Evolutionary conservation across 2,888 invertebrate species (phyloP), one percentile per base, ranked within the genome.

Genomic region (Drosophila picticornis): DNA sequence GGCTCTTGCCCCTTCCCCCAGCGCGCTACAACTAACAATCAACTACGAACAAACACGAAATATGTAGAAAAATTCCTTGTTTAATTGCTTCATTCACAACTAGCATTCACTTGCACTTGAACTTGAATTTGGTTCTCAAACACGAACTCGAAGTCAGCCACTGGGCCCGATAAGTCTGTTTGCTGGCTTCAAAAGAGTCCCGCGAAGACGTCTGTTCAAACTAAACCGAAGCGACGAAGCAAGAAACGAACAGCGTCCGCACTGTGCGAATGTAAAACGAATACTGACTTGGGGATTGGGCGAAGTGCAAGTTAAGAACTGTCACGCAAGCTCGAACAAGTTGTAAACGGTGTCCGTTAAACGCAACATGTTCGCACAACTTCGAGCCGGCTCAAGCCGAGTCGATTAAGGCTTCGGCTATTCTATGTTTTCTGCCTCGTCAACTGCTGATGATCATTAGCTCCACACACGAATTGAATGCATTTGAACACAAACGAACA

Each of bases 241-340:
- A 16, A 19, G 11, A 13, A 60, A 69, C 70, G 60, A 34, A 58
- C 61, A 29, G 60, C 78, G 64, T 74, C 87, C 87, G 74, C 63
- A 60, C 79, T 52, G 13, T 36, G 43, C 72, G 80, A 88, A 75
- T 80, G 77, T 62, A 78, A 85, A 86, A 91, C 83, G 90, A 90
- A 85, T 75, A 91, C 92, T 91, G 91, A 87, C 77, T 74, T 34
- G 69, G 51, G n/a, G 75, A 65, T 71, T 72, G 62, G 90, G 84
- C 90, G 91, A 89, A 83, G 75, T 83, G 84, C 77, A 84, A 90
- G 80, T 68, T 60, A 56, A 67, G 72, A 82, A 71, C 55, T 70
- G 60, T 74, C 65, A 40, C 62, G 10, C 72, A 61, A 58, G 70
- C 63, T 78, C 70, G 64, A 78, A 75, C 77, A 58, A 38, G 85